phyloP scores from a whole-genome alignment of 2,888 invertebrate genomes.

The Cyclophora albipunctata region DNA sequence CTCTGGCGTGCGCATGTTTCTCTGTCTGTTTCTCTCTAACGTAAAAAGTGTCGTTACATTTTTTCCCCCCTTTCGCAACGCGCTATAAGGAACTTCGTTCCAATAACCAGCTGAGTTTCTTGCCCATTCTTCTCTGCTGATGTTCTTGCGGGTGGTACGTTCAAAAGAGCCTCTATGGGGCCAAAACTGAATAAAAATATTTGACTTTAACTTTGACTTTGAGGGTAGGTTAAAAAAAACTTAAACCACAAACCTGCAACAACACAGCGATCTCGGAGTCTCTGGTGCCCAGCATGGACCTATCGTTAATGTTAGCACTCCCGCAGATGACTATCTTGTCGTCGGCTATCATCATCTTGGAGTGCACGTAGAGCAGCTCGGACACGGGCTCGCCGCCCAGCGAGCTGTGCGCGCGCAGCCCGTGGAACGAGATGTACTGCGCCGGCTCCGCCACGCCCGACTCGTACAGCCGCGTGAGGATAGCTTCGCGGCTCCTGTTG shows the following conservation, averaged over 20 bases:
- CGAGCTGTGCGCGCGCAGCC: conserved; percentile 86
- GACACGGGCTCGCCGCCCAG: conserved; percentile 89
- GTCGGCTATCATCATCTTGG: conserved; percentile 96
- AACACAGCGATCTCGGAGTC: conserved; percentile 96
- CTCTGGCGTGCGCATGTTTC: too few relatives aligned
- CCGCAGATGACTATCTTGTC: conserved; percentile 95
- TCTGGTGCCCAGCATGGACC: conserved; percentile 93
- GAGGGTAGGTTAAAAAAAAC: not conserved
- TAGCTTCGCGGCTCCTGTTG: conserved; percentile 86
- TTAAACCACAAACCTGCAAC: conserved; percentile 78
- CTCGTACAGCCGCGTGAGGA: conserved; percentile 84
- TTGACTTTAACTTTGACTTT: too few relatives aligned
- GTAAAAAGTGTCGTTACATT: too few relatives aligned
- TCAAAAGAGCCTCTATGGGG: too few relatives aligned
- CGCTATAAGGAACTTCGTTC: too few relatives aligned
- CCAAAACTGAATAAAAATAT: too few relatives aligned
- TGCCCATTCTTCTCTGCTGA: too few relatives aligned
- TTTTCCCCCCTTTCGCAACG: too few relatives aligned
- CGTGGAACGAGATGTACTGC: conserved; percentile 93
- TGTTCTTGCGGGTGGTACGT: too few relatives aligned
- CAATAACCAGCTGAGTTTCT: too few relatives aligned
- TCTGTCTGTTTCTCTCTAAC: too few relatives aligned
- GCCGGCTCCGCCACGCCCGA: conserved; percentile 87
- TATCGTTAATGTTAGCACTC: conserved; percentile 98
- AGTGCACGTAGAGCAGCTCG: conserved; percentile 97